Base-by-base conservation (phyloP, 2,888 invertebrate species). In the Synanthedon myopaeformis region DNA sequence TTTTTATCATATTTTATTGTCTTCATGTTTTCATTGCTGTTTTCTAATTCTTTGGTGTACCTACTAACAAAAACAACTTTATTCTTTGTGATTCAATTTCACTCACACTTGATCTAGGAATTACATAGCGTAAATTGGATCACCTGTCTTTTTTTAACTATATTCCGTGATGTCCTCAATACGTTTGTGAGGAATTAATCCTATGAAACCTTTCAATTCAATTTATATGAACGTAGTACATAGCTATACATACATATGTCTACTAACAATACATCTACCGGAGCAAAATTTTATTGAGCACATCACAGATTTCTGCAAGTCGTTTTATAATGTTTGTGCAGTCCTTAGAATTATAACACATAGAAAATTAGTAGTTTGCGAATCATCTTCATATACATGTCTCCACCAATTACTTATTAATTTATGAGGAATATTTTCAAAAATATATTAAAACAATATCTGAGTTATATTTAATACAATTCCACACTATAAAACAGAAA, bases 141-240 rank as follows among this genome's bases (percentile, higher is more conserved):
- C 57, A 64, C 63, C 71, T 65, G 69, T 64, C 62, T 58, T 61
- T 58, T 57, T 60, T 54, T 51, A 51, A 61, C 55, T 59, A 64
- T 66, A 69, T 72, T 70, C 74, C 73, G 72, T 75, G 72, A 69
- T 74, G 66, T 58, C 64, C 60, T 59, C 17, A 51, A n/a, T 51
- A 41, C 49, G 17, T 19, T 17, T 49, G 23, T 49, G 19, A 4
- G 49, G 17, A 49, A 45, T 45, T 53, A 59, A 57, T 57, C 49
- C 51, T 52, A 53, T 54, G 57, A 61, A 56, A 60, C 58, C 58
- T 61, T 59, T 54, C 41, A 55, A 56, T 52, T 10, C 4, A 13
- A 13, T 54, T 62, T 56, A 56, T 53, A 55, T 52, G 57, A 23
- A 23, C 23, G 1, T 4, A 19, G 19, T 19, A 19, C 19, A 19